Evolutionary conservation across 1,140 invertebrate species (phyloP), one percentile per base, ranked within the genome.

Genomic region (Medauroidea extradentata): DNA sequence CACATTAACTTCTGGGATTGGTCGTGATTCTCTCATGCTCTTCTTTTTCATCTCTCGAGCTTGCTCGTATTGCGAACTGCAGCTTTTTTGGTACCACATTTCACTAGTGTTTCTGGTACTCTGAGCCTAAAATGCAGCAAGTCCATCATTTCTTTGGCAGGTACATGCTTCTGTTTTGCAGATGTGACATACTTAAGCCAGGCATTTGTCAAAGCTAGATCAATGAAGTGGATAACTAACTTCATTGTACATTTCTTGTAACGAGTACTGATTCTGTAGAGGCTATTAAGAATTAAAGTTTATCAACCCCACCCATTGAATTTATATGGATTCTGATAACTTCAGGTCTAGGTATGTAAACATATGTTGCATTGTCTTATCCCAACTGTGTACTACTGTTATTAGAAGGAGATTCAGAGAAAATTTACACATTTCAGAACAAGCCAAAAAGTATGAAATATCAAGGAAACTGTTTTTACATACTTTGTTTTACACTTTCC

Each of bases 281-380:
- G 34, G 44, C 52, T 53, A 23, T 57, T 14, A 66, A 53, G 50
- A 62, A 63, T 65, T 75, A 70, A 55, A 71, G 50, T 18, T 67
- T 63, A 62, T 75, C 72, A 13, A 76, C 73, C 50, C 71, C 73
- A 39, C 73, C 73, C 70, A 74, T 75, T 11, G 65, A 65, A 38
- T 68, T 65, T 65, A 73, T 73, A 46, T 46, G 13, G 18, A 46
- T 5, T 19, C 18, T 25, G 44, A 46, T 46, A 46, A 46, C 24
- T 25, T 46, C 18, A 25, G 44, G 44, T 25, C 44, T 19, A 7
- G 18, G 18, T 46, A 46, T 46, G 44, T 46, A 19, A 46, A 46
- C 24, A 25, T 46, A 46, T 46, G n/a, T 46, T 46, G 11, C n/a
- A 13, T n/a, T n/a, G 3, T 46, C n/a, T 46, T 46, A 25, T 46